Evolutionary conservation across 2,888 invertebrate species (phyloP).

Genomic region (Cheilosia vulpina): DNA sequence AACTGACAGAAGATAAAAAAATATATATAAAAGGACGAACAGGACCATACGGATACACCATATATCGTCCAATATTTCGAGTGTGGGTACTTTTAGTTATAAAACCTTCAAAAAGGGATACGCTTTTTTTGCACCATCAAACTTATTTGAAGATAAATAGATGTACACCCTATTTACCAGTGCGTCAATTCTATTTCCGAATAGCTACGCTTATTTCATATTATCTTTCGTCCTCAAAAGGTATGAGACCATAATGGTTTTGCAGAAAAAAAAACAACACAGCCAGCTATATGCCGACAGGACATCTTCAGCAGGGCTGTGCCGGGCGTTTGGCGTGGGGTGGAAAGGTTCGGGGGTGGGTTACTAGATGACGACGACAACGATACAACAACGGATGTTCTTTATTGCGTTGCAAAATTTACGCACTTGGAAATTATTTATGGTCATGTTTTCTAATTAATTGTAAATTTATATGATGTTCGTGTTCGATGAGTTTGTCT

Average conservation of each 20-base stretch:
- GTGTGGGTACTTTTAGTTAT: conserved; percentile 11
- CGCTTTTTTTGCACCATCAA: conserved; percentile 35
- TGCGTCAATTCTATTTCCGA: conserved; percentile 72
- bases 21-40: neutral
- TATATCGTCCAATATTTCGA: conserved; percentile 16
- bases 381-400: conserved; percentile 73
- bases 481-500: conserved; percentile 73
- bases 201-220: conserved; percentile 64
- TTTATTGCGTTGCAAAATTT: conserved; percentile 76
- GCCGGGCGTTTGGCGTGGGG: conserved; percentile 39
- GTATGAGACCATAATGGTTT: conserved; percentile 48
- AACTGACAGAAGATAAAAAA: conserved; percentile 49
- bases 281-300: neutral
- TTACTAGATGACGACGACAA: conserved; percentile 19
- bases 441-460: conserved; percentile 76
- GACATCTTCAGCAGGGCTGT: conserved; percentile 25
- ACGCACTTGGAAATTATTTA: conserved; percentile 76
- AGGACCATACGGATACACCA: neutral
- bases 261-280: conserved; percentile 59
- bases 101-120: conserved; percentile 50
- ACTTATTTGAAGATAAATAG: conserved; percentile 70
- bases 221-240: conserved; percentile 52
- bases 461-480: conserved; percentile 76
- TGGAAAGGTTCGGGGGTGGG: conserved; percentile 49
- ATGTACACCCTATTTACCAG: conserved; percentile 59